Evolutionary conservation across 2,888 invertebrate genomes (phyloP).

Genomic region (Acleris emargana): DNA sequence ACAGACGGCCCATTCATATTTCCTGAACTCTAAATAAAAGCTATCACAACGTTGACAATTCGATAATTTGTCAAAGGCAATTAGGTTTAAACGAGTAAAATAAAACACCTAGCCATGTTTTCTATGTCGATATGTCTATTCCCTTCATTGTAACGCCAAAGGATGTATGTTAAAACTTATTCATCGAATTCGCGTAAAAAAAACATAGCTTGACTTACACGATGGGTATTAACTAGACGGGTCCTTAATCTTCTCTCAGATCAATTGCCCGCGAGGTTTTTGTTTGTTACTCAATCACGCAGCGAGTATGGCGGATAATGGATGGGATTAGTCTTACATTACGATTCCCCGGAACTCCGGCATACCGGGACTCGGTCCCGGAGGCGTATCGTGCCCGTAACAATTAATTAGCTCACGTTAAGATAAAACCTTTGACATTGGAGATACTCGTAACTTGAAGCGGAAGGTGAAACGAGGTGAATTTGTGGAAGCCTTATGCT

Average conservation of each 20-base stretch:
- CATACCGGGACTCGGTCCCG: background rate
- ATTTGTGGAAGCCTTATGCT: too few species aligned
- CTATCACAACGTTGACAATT: too few species aligned
- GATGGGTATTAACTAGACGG: constrained; percentile 5
- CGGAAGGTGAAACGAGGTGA: too few species aligned
- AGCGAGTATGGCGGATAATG: constrained; percentile 23
- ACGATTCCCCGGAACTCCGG: constrained; percentile 8
- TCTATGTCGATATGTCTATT: too few species aligned
- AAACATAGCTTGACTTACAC: background rate
- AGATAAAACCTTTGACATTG: constrained; percentile 6
- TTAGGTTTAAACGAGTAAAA: too few species aligned
- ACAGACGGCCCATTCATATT: too few species aligned
- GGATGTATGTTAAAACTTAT: background rate
- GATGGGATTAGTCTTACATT: constrained; percentile 25
- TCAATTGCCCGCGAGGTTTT: constrained; percentile 26
- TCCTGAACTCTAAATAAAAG: too few species aligned
- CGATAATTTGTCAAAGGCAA: too few species aligned
- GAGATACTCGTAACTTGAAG: background rate
- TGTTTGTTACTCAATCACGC: constrained; percentile 27
- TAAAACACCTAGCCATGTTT: too few species aligned
- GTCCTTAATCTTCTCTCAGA: constrained; percentile 21
- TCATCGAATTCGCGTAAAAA: background rate
- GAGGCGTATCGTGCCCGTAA: constrained; percentile 3
- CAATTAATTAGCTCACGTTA: constrained; percentile 19
- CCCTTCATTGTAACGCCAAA: background rate